Conservation (phyloP, 1,140 invertebrate species). For the Lysiphlebus fabarum region DNA sequence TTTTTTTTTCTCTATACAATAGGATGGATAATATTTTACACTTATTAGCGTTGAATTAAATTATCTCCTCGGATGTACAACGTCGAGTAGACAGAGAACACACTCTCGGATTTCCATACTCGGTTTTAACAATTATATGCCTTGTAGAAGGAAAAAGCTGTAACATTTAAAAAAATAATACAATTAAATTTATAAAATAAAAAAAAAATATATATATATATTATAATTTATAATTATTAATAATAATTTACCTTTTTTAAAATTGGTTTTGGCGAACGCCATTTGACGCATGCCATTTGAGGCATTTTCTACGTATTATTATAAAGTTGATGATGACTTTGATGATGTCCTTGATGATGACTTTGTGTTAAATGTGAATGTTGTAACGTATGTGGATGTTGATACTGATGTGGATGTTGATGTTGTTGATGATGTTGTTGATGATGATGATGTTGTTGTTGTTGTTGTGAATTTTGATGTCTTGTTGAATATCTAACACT, state of each 20-base stretch:
- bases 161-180: slow-evolving; percentile 15
- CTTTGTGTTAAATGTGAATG: slow-evolving; percentile 36
- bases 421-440: slow-evolving; percentile 34
- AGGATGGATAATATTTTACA: slow-evolving; percentile 27
- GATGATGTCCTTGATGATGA: slow-evolving; percentile 38
- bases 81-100: slow-evolving; percentile 22
- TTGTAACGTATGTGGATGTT: slow-evolving; percentile 37
- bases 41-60: slow-evolving; percentile 24
- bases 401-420: slow-evolving; percentile 35
- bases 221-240: neutral
- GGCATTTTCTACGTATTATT: slow-evolving; percentile 40
- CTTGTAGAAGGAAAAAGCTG: slow-evolving; percentile 27
- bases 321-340: slow-evolving; percentile 42
- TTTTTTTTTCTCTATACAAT: slow-evolving; percentile 27
- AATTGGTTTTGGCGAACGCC: slow-evolving; percentile 29
- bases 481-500: slow-evolving; percentile 49
- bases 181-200: slow-evolving; percentile 1
- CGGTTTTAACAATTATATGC: slow-evolving; percentile 26
- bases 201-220: neutral
- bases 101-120: slow-evolving; percentile 22
- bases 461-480: slow-evolving; percentile 34
- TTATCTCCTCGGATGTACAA: slow-evolving; percentile 25
- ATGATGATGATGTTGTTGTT: slow-evolving; percentile 30
- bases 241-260: slow-evolving; percentile 26
- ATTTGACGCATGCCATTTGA: slow-evolving; percentile 29